phyloP scores from a whole-genome alignment of 1,140 invertebrate species.

The Nylanderia fulva region DNA sequence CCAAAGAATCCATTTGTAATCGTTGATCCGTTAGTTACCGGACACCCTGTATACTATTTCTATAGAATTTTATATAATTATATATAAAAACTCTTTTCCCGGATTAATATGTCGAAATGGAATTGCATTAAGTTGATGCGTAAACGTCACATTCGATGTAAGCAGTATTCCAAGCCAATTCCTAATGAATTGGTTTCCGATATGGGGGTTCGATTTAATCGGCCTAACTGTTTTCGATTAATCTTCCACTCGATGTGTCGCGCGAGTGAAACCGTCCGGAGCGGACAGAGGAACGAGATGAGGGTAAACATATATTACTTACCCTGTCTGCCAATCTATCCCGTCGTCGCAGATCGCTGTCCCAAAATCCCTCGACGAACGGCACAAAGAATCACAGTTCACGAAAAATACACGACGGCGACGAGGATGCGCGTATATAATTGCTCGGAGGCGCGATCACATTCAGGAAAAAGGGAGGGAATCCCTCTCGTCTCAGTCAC shows the following conservation, averaged over 20 bases:
- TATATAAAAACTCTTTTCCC: no score
- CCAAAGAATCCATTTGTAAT: no score
- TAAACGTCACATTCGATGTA: not conserved
- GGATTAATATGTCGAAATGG: no score
- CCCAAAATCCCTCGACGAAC: slow-evolving; percentile 5
- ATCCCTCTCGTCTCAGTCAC: slow-evolving; percentile 6
- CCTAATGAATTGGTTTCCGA: slow-evolving; percentile 12
- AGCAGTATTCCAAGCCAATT: not conserved
- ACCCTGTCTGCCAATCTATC: slow-evolving; percentile 26
- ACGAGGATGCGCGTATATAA: slow-evolving; percentile 8
- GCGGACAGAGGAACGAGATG: not conserved
- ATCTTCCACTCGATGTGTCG: not conserved
- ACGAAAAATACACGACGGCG: slow-evolving; percentile 37
- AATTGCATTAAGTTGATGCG: not conserved
- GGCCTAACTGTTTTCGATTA: slow-evolving; percentile 18
- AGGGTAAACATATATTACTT: not conserved
- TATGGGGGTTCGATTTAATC: slow-evolving; percentile 22
- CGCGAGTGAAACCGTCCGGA: not conserved
- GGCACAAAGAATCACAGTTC: slow-evolving; percentile 60
- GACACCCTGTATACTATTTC: no score
- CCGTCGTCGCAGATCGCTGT: slow-evolving; percentile 44
- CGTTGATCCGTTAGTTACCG: no score
- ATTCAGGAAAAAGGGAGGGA: slow-evolving; percentile 12
- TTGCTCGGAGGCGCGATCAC: slow-evolving; percentile 7
- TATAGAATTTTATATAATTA: no score